phyloP scores from a whole-genome alignment of 2,888 invertebrate genomes.

The Netelia virgata region DNA sequence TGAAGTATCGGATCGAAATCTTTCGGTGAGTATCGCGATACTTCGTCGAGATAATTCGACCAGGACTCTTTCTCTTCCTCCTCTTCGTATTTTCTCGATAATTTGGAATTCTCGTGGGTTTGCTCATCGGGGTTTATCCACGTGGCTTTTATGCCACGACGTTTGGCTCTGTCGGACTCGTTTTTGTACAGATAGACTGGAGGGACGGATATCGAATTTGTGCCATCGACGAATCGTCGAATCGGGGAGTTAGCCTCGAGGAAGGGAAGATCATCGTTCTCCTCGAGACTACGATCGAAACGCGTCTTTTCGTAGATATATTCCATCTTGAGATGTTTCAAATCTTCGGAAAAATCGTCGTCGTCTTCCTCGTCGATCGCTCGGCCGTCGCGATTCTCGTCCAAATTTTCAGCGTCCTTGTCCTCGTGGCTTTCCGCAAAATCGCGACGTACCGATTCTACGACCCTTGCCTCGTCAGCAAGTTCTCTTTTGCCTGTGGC shows the following conservation, averaged over 20 bases:
- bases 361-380: constrained; percentile 79
- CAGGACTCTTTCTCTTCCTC: constrained; percentile 2
- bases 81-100: neutral
- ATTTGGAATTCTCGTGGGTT: neutral
- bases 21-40: constrained; percentile 71
- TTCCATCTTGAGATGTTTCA: constrained; percentile 68
- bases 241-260: constrained; percentile 11
- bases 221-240: neutral
- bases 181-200: constrained; percentile 41
- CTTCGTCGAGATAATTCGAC: constrained; percentile 52
- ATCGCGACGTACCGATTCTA: constrained; percentile 58
- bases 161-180: constrained; percentile 31
- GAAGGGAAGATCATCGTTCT: constrained; percentile 17
- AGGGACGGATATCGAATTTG: neutral
- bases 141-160: constrained; percentile 33
- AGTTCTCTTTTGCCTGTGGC: constrained; percentile 78
- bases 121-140: constrained; percentile 5
- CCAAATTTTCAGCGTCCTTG: constrained; percentile 61
- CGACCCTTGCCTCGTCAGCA: constrained; percentile 64
- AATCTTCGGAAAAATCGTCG: constrained; percentile 76
- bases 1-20: constrained; percentile 79
- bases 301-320: constrained; percentile 40
- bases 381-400: constrained; percentile 74
- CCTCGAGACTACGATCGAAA: constrained; percentile 14
- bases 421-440: constrained; percentile 61